Evolutionary conservation across 2,797 vertebrate species (phyloP).

Genomic region (Nothura maculosa): DNA sequence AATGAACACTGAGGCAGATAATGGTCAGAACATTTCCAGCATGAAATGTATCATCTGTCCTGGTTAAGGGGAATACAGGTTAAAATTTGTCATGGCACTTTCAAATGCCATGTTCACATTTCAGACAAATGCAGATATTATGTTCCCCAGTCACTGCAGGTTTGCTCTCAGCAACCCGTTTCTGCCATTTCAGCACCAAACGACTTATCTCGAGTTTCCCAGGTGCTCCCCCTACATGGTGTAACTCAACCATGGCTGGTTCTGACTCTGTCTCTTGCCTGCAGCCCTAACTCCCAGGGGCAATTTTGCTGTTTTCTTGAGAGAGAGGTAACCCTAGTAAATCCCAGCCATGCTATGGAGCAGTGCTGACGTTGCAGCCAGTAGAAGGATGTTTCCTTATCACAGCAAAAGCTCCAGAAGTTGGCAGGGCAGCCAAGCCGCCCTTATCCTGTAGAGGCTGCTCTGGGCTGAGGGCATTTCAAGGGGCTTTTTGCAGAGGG

Average conservation of each 20-base stretch:
- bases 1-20: conserved; percentile 38
- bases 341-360: not conserved
- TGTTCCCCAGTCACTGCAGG: not conserved
- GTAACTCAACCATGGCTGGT: not conserved
- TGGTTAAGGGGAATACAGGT: not conserved
- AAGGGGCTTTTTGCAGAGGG: not conserved
- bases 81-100: conserved; percentile 27
- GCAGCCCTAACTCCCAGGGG: not conserved
- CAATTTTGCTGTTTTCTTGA: not conserved
- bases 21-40: conserved; percentile 16
- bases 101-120: conserved; percentile 18
- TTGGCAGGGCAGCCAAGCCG: not conserved
- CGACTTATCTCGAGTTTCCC: not conserved
- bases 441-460: not conserved
- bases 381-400: not conserved
- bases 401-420: not conserved
- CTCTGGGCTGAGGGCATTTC: not conserved
- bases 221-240: fast-evolving
- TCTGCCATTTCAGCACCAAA: not conserved
- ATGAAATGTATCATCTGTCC: not conserved
- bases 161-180: not conserved
- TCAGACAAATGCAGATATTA: not conserved
- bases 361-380: not conserved
- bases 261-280: not conserved
- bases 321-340: not conserved